A percentile compares a stretch with the other conserved stretches of the same genome.
Evolutionary conservation across 2,888 invertebrate genomes (phyloP).

Genomic region (Tuta absoluta): DNA sequence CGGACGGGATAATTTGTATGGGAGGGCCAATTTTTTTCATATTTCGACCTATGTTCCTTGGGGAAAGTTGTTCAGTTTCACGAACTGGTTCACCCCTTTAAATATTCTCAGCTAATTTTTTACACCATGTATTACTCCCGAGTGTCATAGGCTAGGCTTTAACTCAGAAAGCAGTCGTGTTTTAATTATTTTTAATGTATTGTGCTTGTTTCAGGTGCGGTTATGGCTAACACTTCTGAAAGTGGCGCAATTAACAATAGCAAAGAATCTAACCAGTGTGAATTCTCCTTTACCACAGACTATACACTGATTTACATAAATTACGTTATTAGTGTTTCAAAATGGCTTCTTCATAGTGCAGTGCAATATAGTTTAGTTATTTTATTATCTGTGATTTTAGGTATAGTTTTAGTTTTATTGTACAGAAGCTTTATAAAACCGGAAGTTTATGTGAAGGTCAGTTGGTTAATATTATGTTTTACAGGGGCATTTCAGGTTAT

Average conservation of each 20-base stretch:
- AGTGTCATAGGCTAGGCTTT: too few species aligned
- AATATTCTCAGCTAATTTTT: too few species aligned
- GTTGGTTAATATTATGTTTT: conserved; percentile 28
- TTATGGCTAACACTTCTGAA: background rate
- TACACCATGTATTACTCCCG: too few species aligned
- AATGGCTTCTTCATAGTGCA: conserved; percentile 39
- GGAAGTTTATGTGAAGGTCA: conserved; percentile 57
- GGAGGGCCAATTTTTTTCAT: too few species aligned
- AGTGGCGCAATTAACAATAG: background rate
- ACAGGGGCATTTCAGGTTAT: too few species aligned
- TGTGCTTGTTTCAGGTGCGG: conserved; percentile 25
- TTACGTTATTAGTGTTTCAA: conserved; percentile 36
- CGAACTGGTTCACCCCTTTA: too few species aligned
- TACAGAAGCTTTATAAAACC: conserved; percentile 60
- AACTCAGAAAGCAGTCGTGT: too few species aligned
- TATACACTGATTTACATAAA: conserved; percentile 41
- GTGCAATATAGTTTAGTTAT: conserved; percentile 34
- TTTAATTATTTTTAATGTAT: too few species aligned
- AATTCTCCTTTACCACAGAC: conserved; percentile 33
- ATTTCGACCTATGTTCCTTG: too few species aligned
- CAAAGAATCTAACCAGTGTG: background rate
- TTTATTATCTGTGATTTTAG: conserved; percentile 42
- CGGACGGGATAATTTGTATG: too few species aligned
- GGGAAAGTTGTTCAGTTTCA: too few species aligned
- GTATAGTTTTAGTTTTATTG: conserved; percentile 43